Percentiles rank a stretch among this genome's conserved stretches.
These are phyloP conservation scores for Coregonus ussuriensis DNA, from an alignment of 2,797 vertebrate species.

Conservation along the genomic window DNA sequence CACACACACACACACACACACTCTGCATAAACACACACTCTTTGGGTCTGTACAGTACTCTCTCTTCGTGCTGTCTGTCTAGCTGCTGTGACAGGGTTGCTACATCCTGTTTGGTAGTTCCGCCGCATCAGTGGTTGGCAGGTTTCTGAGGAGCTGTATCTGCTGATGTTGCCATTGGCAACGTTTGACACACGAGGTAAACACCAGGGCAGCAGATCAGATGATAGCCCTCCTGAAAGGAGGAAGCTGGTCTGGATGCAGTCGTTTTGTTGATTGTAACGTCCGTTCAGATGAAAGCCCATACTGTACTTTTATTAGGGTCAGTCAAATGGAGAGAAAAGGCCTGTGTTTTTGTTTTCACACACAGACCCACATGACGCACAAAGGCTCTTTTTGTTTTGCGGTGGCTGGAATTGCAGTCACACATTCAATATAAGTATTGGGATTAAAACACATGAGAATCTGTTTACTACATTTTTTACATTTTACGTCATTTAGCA, in stretches of 20 bases:
- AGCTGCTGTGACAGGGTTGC: constrained; percentile 47
- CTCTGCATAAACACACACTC: neutral
- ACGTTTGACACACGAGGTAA: constrained; percentile 48
- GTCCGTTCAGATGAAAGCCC: neutral
- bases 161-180: constrained; percentile 56
- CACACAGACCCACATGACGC: no score
- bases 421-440: no score
- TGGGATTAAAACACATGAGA: no score
- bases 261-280: neutral
- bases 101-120: constrained; percentile 62
- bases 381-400: no score
- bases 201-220: constrained; percentile 28
- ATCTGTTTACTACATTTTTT: no score
- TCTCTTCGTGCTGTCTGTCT: constrained; percentile 21
- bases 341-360: no score
- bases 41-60: neutral
- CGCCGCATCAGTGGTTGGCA: constrained; percentile 1
- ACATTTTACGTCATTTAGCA: no score
- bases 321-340: no score
- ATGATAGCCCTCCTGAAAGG: neutral
- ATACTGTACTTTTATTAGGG: neutral
- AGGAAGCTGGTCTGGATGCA: neutral
- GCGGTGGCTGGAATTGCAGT: no score
- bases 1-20: neutral
- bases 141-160: neutral